Base-by-base conservation (phyloP, 2,797 vertebrate species). In the Sebastes flavidus region DNA sequence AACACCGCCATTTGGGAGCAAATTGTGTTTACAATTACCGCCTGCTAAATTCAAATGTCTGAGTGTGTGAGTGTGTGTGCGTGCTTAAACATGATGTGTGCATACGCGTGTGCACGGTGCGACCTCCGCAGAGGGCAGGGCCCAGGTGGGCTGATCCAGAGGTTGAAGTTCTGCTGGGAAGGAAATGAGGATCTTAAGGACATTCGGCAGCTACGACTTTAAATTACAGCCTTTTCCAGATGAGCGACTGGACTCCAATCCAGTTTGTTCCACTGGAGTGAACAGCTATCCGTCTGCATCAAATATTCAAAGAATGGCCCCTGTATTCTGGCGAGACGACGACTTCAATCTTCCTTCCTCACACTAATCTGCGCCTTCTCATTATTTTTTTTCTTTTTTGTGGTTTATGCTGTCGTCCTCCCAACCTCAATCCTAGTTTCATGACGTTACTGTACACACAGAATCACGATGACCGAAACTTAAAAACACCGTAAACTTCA, bases 201-300 rank as follows among this genome's bases (percentile, higher is more conserved):
- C 86, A 83, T 74, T 90, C 69, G 0, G 78, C 82, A 77, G 85
- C 87, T 55, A 81, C 65, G 52, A 91, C 91, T 93, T 94, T 91
- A 94, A 95, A 94, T 95, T 93, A 93, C 88, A 91, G 91, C 88
- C 92, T 93, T 92, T 95, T 95, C 94, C 94, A 94, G 94, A 94
- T 92, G 94, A 95, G 92, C 88, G 90, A 88, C 91, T 87, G 90
- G 91, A 94, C 91, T 93, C 92, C 92, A 94, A 95, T 96, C 91
- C 93, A 90, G 93, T 96, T 96, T 95, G 95, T 96, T 96, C 95
- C 94, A 87, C 94, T 92, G 94, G 94, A 96, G 94, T 95, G 95
- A 94, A 88, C 95, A 94, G 86, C 94, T 83, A 94, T 96, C 95
- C 91, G 92, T 94, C 92, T 93, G 88, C 94, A 96, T 96, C 94